Conservation (phyloP, 2,797 vertebrate genomes). For the Aratinga solstitialis region DNA sequence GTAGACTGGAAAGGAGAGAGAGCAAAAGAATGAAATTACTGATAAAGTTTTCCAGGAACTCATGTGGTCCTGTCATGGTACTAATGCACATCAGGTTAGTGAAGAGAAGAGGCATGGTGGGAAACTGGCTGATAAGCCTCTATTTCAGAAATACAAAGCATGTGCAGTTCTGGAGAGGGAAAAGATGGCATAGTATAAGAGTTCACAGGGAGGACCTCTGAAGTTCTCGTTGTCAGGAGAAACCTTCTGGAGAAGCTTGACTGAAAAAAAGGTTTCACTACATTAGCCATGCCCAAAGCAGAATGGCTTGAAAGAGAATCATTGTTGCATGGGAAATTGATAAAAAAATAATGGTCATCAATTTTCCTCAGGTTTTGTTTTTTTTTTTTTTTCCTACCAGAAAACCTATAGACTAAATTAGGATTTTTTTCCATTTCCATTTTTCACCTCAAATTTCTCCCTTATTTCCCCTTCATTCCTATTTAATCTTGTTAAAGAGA, state of each 20-base stretch:
- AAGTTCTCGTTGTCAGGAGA: background rate
- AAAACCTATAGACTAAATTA: background rate
- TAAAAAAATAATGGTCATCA: background rate
- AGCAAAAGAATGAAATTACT: background rate
- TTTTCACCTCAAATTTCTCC: background rate
- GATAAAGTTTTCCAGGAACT: background rate
- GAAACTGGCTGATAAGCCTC: background rate
- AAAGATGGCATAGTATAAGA: background rate
- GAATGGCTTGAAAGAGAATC: background rate
- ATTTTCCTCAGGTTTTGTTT: background rate
- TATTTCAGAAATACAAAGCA: background rate
- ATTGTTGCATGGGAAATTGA: background rate
- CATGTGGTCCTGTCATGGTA: rapidly evolving
- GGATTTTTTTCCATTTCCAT: background rate
- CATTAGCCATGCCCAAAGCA: background rate
- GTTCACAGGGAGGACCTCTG: background rate
- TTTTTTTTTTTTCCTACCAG: background rate
- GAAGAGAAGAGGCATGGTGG: background rate
- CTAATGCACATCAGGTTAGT: background rate
- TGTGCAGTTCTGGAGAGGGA: background rate
- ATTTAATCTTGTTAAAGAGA: background rate
- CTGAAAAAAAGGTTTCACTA: background rate
- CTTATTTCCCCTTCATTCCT: background rate
- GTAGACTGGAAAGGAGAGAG: background rate
- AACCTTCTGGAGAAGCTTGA: background rate